Evolutionary conservation across 2,888 invertebrate species (phyloP), one percentile per base, ranked within the genome.

Genomic region (Brenthis ino): DNA sequence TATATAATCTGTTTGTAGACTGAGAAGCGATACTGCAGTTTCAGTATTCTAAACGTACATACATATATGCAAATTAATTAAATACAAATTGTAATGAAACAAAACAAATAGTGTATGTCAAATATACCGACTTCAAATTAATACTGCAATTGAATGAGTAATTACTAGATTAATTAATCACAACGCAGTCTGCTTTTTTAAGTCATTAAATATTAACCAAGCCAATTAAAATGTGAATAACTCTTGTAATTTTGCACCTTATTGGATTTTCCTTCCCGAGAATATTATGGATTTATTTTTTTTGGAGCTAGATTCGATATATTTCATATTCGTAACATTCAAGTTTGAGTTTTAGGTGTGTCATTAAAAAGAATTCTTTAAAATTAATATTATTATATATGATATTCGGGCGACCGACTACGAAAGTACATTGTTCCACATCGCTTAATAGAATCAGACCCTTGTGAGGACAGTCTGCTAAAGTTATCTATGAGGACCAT

Each of bases 351-450:
- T 43, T 37, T 53, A 16, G 2, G 5, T 37, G 33, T 61, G 16
- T 48, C 51, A 12, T 16, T 28, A 12, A 61, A 28, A 24, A 6
- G 50, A 12, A 50, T 13, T 12, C 47, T 65, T 50, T 37, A 16
- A 65, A 57, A 28, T 66, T 50, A 24, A n/a, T 28, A 37, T 47
- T 56, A 64, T 24, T 33, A 58, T 20, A 43, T 20, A 48, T 50
- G 14, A 63, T 50, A 58, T 33, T 65, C 63, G 70, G 72, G 72
- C 72, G 72, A 65, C 70, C 72, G 67, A 53, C 68, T 70, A 70
- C 16, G 67, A 69, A 69, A 57, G 56, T 16, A 50, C 58, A 43
- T 63, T 47, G 37, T 58, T 64, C 53, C 55, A 65, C 51, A 53
- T 54, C 43, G 43, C 28, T 54, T 53, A 60, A 57, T 56, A 51